These are phyloP conservation scores for Lineus longissimus DNA, from an alignment of 1,140 invertebrate genomes.

Conservation along the genomic window DNA sequence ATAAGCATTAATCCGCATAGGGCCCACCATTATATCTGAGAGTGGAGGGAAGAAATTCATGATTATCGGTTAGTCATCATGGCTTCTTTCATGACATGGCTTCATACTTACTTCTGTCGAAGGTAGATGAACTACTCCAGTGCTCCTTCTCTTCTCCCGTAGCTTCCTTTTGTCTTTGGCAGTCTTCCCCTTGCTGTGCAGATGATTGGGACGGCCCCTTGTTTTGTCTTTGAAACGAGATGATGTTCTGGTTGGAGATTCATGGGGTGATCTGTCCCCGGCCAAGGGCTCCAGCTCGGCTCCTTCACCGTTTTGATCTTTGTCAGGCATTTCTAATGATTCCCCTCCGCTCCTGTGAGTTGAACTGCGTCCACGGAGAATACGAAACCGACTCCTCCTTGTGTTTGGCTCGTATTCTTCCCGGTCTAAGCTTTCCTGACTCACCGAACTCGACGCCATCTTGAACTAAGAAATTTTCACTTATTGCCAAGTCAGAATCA, in stretches of 20 bases:
- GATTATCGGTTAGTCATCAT: no score
- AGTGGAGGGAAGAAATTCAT: no score
- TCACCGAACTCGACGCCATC: conserved; percentile 67
- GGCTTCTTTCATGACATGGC: no score
- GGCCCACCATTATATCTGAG: no score
- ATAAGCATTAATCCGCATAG: no score
- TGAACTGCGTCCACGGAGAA: conserved; percentile 57
- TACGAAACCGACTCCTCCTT: conserved; percentile 59
- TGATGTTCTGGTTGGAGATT: conserved; percentile 56
- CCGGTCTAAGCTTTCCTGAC: conserved; percentile 62
- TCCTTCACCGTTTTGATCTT: conserved; percentile 31
- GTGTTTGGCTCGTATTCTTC: conserved; percentile 62
- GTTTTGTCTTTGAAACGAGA: conserved; percentile 54
- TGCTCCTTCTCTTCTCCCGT: conserved; percentile 63
- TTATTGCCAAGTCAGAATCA: no score
- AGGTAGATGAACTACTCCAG: conserved; percentile 64
- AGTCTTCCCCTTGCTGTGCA: conserved; percentile 59
- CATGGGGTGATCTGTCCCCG: conserved; percentile 50
- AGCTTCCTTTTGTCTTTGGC: conserved; percentile 63
- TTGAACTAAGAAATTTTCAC: conserved; percentile 9
- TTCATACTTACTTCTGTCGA: conserved; percentile 61
- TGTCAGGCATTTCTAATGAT: conserved; percentile 12
- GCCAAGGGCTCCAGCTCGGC: conserved; percentile 8
- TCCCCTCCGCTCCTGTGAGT: conserved; percentile 42
- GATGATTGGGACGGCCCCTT: conserved; percentile 55